Evolutionary conservation across 1,140 invertebrate genomes (phyloP), one percentile per base, ranked within the genome.

Genomic region (Hyles vespertilio): DNA sequence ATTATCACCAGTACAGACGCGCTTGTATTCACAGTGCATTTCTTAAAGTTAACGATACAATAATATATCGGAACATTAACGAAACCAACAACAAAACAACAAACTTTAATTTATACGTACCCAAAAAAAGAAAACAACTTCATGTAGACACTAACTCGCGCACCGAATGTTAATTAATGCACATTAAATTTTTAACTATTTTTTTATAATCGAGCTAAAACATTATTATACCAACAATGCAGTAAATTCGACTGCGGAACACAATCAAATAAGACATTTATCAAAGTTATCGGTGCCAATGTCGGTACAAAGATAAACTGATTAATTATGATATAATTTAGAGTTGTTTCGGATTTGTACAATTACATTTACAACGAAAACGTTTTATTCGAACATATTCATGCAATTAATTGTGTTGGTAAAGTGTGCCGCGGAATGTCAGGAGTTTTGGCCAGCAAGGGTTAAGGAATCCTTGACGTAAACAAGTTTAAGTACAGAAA

Each of bases 221-320:
- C 45, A 58, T 60, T 63, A 51, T 43, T 56, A 56, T 58, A 46
- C 51, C 61, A 62, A 43, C 50, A 51, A 59, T 51, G 56, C 59
- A 68, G 62, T 54, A 55, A 59, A 63, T 63, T 58, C 65, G 43
- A 71, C 65, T 70, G 59, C 49, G 36, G 43, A 64, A 51, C 50
- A 34, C 51, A 57, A 61, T 59, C 53, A 46, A 58, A 54, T 33
- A 52, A 63, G 64, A 58, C 47, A 65, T 55, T 66, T 70, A 66
- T 69, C 67, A 58, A 33, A 51, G 51, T 61, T 59, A 59, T 48
- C 53, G 61, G 47, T 64, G 55, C 66, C 58, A 59, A 62, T 64
- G 45, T 51, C n/a, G 40, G 56, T 55, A 56, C 44, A 51, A 51
- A 33, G 61, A 67, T 61, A 67, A 60, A 12, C 43, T 32, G 45